Conservation (phyloP, 2,888 invertebrate species). For the Drosophila subsilvestris region DNA sequence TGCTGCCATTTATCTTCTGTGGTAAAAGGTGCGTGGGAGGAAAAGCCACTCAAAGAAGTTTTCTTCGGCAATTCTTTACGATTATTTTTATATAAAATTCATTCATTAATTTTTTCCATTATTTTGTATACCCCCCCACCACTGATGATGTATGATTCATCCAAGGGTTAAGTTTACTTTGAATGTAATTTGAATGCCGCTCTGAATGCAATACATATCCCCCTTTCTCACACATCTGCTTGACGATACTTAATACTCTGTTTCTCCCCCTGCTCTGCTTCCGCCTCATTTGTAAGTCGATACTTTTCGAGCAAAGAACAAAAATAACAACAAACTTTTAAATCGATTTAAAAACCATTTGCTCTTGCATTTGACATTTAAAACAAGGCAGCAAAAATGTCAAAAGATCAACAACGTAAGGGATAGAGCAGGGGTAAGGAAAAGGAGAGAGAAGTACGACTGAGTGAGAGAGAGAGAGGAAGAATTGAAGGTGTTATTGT, state of each 20-base stretch:
- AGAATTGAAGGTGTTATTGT: conserved; percentile 32
- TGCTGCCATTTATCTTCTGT: neutral
- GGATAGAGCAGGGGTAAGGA: neutral
- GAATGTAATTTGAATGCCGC: neutral
- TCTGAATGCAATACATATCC: neutral
- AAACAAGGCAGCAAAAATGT: conserved; percentile 56
- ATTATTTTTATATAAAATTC: neutral
- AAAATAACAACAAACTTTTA: conserved; percentile 33
- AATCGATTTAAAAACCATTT: conserved; percentile 66
- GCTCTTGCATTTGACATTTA: conserved; percentile 51
- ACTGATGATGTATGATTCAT: neutral
- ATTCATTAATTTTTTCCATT: neutral
- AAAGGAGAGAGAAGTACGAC: neutral
- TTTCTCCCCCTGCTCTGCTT: neutral
- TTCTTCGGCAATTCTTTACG: neutral
- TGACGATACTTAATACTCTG: conserved; percentile 18
- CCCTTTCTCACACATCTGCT: neutral
- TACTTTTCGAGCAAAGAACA: conserved; percentile 41
- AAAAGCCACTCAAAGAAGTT: too few relatives aligned
- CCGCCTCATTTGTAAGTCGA: conserved; percentile 49
- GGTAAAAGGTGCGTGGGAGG: neutral
- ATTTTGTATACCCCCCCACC: neutral
- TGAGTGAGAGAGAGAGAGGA: neutral
- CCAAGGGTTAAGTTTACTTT: neutral
- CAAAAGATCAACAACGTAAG: conserved; percentile 35